Base-by-base conservation (phyloP, 2,888 invertebrate genomes). In the Napeogenes sylphis region DNA sequence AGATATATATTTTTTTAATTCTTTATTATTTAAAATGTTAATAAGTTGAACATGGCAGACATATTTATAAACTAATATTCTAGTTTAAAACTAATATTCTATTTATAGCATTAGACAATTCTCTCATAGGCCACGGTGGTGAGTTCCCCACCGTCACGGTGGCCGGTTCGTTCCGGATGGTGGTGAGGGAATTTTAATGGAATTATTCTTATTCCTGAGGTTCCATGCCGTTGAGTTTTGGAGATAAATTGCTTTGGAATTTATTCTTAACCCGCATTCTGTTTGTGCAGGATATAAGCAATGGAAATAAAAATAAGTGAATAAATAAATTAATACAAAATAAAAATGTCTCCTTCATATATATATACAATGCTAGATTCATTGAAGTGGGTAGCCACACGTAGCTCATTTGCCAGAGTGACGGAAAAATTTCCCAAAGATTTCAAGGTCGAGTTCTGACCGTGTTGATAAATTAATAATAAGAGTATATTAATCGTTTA, bases 121-220 rank as follows among this genome's bases (percentile, higher is more conserved):
- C 33, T 56, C 55, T 59, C 80, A 78, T 78, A 80, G 77, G 79
- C 75, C 80, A 85, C 83, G 76, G 73, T 77, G 74, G 72, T 61
- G 67, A 73, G 35, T 68, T 75, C 68, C 69, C 73, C 63, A 63
- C 72, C 75, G 85, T 85, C 85, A 85, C 78, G 86, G 75, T 71
- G 55, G 63, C 63, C 75, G 75, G 60, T 69, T 70, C 76, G 75
- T 82, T 82, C 78, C 79, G 80, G 78, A 73, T 72, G 71, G 75
- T 69, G 65, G 69, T 78, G 72, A 71, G 70, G 73, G 74, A 71
- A 74, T 76, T 75, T 75, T 74, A 77, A 77, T 77, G 76, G 65
- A 56, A 62, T 56, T 62, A 58, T 66, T 66, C 63, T 73, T 75
- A 75, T 75, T 76, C 71, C 71, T 63, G 59, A 51, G 62, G 55